Conservation (phyloP, 2,113 vertebrate genomes). For the Trogon melanurus region DNA sequence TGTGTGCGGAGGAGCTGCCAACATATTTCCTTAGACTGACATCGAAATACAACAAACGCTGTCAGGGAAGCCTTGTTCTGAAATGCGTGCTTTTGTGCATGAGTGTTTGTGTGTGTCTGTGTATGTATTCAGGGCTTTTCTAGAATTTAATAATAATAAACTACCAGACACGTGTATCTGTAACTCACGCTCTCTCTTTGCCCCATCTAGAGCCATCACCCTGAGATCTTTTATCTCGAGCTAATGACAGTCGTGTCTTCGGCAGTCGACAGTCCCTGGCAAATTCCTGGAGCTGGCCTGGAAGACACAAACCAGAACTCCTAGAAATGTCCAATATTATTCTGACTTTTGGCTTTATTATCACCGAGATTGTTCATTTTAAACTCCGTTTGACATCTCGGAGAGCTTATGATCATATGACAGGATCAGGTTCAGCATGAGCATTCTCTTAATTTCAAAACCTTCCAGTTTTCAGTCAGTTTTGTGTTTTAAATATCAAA, state of each 20-base stretch:
- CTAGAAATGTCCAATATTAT: neutral
- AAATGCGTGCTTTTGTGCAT: neutral
- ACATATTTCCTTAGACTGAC: slow-evolving; percentile 62
- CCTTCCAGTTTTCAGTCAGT: neutral
- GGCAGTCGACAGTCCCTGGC: neutral
- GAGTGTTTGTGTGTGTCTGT: neutral
- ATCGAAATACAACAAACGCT: slow-evolving; percentile 49
- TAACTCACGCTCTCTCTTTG: neutral
- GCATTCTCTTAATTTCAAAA: neutral
- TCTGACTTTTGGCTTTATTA: neutral
- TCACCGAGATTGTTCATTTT: neutral
- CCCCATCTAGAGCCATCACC: neutral
- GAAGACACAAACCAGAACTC: neutral
- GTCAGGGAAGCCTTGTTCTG: slow-evolving; percentile 53
- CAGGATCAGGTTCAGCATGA: neutral
- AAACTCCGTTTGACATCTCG: neutral
- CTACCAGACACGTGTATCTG: neutral
- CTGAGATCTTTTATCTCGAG: neutral
- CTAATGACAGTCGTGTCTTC: neutral
- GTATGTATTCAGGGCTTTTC: neutral
- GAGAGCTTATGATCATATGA: neutral
- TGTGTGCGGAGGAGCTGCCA: slow-evolving; percentile 47
- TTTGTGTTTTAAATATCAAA: neutral
- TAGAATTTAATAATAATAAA: slow-evolving; percentile 2
- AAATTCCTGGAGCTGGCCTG: neutral